Percentiles rank a stretch among this genome's conserved stretches.
phyloP scores from a whole-genome alignment of 1,140 invertebrate genomes.

The Chrysoperla carnea region DNA sequence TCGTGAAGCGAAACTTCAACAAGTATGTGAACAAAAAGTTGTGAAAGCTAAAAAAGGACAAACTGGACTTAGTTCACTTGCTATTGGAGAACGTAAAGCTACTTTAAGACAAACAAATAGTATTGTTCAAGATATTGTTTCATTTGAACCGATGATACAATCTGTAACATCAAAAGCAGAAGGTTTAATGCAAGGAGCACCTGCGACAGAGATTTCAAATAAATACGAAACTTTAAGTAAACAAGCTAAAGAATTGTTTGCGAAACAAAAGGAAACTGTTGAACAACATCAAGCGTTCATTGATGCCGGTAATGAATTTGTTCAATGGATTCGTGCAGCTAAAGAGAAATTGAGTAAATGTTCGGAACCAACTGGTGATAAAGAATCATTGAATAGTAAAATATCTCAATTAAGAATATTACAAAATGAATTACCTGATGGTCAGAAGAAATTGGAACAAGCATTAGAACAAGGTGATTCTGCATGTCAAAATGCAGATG shows the following conservation, averaged over 20 bases:
- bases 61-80: constrained; percentile 55
- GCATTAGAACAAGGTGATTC: constrained; percentile 66
- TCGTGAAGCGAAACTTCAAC: constrained; percentile 82
- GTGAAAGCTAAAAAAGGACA: constrained; percentile 55
- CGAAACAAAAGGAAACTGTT: constrained; percentile 79
- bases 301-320: constrained; percentile 78
- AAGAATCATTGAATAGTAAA: constrained; percentile 71
- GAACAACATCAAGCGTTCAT: constrained; percentile 81
- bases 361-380: constrained; percentile 85
- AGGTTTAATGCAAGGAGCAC: constrained; percentile 68
- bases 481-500: constrained; percentile 61
- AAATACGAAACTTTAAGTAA: constrained; percentile 82
- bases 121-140: constrained; percentile 87
- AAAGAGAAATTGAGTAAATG: constrained; percentile 85
- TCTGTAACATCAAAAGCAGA: constrained; percentile 82
- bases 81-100: constrained; percentile 69
- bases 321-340: constrained; percentile 75
- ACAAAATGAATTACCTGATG: constrained; percentile 61
- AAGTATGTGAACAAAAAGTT: constrained; percentile 77
- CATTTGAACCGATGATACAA: constrained; percentile 89
- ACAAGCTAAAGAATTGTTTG: constrained; percentile 75
- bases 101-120: constrained; percentile 80
- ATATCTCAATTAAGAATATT: constrained; percentile 69
- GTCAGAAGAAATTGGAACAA: constrained; percentile 62
- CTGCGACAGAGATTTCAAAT: constrained; percentile 71